Evolutionary conservation across 1,140 invertebrate species (phyloP).

Genomic region (Cepaea nemoralis): DNA sequence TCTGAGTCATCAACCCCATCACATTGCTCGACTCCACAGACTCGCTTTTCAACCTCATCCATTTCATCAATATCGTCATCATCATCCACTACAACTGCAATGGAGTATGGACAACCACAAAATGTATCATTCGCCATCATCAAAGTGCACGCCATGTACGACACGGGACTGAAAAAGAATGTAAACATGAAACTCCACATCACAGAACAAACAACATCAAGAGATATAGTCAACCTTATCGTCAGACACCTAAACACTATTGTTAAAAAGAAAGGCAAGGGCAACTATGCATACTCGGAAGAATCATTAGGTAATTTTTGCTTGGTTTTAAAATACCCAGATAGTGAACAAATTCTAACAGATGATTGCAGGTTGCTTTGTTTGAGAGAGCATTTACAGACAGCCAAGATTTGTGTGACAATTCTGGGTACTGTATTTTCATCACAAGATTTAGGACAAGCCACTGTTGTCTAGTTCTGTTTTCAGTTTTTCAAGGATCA

Average conservation of each 20-base stretch:
- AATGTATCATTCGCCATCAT: conserved; percentile 68
- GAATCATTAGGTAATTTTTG: conserved; percentile 84
- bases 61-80: conserved; percentile 15
- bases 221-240: conserved; percentile 94
- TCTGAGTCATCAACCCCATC: background rate
- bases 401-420: conserved; percentile 36
- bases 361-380: conserved; percentile 93
- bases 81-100: conserved; percentile 4
- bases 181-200: conserved; percentile 94
- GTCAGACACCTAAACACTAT: conserved; percentile 95
- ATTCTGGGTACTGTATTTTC: conserved; percentile 27
- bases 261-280: conserved; percentile 85
- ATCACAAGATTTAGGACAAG: conserved; percentile 16
- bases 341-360: conserved; percentile 88
- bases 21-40: background rate
- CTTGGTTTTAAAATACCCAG: conserved; percentile 92
- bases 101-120: background rate
- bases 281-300: conserved; percentile 85
- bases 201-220: conserved; percentile 87
- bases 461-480: conserved; percentile 24
- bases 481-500: too few relatives aligned
- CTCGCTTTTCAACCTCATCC: conserved; percentile 12
- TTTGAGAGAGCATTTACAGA: conserved; percentile 69
- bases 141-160: conserved; percentile 92
- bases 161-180: conserved; percentile 90